phyloP scores from a whole-genome alignment of 2,113 vertebrate species.

The Gobio gobio region DNA sequence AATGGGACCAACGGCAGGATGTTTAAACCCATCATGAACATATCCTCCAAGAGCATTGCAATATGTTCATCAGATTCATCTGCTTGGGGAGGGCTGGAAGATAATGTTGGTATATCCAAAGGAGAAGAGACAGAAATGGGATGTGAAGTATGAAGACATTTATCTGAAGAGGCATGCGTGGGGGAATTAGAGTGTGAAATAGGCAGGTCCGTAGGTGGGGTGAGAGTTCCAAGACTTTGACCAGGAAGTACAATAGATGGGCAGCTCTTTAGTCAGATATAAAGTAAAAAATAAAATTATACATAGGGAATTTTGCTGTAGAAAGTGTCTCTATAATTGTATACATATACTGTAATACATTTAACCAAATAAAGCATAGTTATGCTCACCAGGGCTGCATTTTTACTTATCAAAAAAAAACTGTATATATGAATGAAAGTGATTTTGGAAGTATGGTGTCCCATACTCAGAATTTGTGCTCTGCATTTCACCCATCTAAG shows the following conservation, averaged over 20 bases:
- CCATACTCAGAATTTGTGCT: no score
- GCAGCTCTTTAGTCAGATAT: neutral
- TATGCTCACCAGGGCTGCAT: no score
- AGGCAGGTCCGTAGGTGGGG: neutral
- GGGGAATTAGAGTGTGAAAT: neutral
- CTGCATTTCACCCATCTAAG: no score
- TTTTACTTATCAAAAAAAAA: no score
- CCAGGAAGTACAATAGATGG: neutral
- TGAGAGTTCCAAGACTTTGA: slow-evolving; percentile 28
- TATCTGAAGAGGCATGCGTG: neutral
- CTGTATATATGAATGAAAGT: no score
- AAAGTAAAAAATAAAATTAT: neutral
- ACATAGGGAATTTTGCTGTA: neutral
- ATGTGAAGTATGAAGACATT: slow-evolving; percentile 19
- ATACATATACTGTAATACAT: neutral
- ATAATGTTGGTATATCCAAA: slow-evolving; percentile 19
- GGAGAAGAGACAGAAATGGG: neutral
- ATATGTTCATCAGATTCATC: slow-evolving; percentile 72
- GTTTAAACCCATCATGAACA: slow-evolving; percentile 72
- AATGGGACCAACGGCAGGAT: slow-evolving; percentile 62
- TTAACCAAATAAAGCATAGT: neutral
- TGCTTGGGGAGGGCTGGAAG: slow-evolving; percentile 1
- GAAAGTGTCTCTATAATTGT: neutral
- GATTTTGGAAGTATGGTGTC: no score
- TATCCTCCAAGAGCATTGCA: slow-evolving; percentile 71